These are phyloP conservation scores for Ditylenchus dipsaci DNA, from an alignment of 1,140 invertebrate genomes.

Conservation along the genomic window DNA sequence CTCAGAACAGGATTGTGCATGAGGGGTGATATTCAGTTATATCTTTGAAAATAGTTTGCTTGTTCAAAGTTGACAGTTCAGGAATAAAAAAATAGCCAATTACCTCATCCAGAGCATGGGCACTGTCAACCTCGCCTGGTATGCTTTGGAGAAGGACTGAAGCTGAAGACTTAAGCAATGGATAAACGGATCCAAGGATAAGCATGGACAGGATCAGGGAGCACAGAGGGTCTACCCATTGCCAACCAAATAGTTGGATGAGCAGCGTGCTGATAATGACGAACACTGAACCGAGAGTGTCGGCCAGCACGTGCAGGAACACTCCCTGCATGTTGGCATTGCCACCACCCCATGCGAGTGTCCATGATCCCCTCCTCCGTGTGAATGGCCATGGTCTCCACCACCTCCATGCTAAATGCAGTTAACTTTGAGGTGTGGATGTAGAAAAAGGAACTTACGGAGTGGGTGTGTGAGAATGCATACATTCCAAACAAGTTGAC, in stretches of 20 bases:
- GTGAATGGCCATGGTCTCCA: conserved; percentile 48
- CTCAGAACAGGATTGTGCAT: too few species aligned
- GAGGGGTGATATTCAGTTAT: too few species aligned
- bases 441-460: background rate
- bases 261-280: conserved; percentile 67
- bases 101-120: conserved; percentile 35
- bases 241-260: conserved; percentile 66
- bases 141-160: conserved; percentile 59
- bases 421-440: background rate
- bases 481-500: conserved; percentile 66
- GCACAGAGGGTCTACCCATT: conserved; percentile 67
- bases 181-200: conserved; percentile 65
- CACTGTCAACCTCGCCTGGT: conserved; percentile 41
- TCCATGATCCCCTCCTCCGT: conserved; percentile 40
- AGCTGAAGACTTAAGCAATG: conserved; percentile 64
- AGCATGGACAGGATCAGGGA: conserved; percentile 66
- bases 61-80: conserved; percentile 1
- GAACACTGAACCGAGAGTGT: conserved; percentile 67
- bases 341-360: conserved; percentile 45
- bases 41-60: too few species aligned
- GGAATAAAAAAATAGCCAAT: too few species aligned
- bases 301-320: conserved; percentile 67
- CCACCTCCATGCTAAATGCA: background rate
- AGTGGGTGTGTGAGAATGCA: conserved; percentile 61
- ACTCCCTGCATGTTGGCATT: conserved; percentile 68